Evolutionary conservation across 2,797 vertebrate species (phyloP), one percentile per base, ranked within the genome.

Genomic region (Tarsius wallacei): DNA sequence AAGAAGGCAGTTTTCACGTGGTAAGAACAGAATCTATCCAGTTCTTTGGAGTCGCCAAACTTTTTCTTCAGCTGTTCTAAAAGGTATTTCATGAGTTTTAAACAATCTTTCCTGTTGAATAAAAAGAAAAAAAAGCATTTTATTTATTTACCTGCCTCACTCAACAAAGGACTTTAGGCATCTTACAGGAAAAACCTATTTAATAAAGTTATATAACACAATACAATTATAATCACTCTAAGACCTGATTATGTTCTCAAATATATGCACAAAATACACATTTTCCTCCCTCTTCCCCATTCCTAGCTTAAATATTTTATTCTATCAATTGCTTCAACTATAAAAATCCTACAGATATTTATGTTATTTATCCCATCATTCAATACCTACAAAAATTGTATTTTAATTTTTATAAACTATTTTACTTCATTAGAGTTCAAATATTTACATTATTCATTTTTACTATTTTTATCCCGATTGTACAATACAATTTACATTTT

Each of bases 31-130:
- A 99, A 97, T 61, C 98, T 97, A 14, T 97, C 93, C 87, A 99
- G 47, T 84, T 97, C 98, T 24, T 1, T 81, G n/a, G n/a, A n/a
- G 11, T 89, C 68, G 63, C 94, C 14, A 19, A 98, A 0, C 84
- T 98, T 98, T 59, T 96, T 97, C 97, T 99, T 98, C 83, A 99
- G 98, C 94, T 96, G 91, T 61, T 98, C 98, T 91, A 99, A 86
- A 71, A 99, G 98, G 92, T 97, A 97, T 87, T 99, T 99, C 97
- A 99, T 96, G 93, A 99, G 97, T 93, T 99, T 99, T 95, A 99
- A 98, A 94, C 99, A 99, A 0, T 88, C 42, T 97, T 99, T 99
- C 97, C 99, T 99, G 98, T n/a, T n/a, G n/a, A n/a, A n/a, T n/a
- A n/a, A n/a, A n/a, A 97, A 96, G 89, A 97, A 90, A 86, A 57